Conservation (phyloP, 2,888 invertebrate species). For the Gisinianus flammeolus region DNA sequence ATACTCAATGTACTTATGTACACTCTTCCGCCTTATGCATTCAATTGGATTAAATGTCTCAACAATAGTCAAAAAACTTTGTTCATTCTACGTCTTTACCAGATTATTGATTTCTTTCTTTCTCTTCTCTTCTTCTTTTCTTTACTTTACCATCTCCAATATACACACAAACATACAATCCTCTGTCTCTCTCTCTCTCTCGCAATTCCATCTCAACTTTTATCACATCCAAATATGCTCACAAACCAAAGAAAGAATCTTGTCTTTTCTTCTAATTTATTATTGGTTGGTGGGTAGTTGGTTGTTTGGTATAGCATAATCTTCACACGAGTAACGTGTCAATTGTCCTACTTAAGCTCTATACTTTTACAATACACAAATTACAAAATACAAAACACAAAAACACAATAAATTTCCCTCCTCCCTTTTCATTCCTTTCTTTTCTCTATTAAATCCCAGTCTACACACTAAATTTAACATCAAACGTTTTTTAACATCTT, state of each 20-base stretch:
- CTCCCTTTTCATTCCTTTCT: background rate
- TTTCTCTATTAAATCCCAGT: background rate
- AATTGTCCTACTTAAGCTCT: constrained; percentile 12
- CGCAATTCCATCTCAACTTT: background rate
- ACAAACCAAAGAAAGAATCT: background rate
- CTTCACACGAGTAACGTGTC: background rate
- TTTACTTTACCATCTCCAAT: background rate
- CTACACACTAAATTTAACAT: background rate
- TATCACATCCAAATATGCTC: background rate
- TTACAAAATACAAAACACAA: background rate
- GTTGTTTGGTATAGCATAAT: background rate
- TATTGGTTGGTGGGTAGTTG: background rate
- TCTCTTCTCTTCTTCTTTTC: background rate
- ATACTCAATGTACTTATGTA: constrained; percentile 5
- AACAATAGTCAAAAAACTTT: constrained; percentile 11
- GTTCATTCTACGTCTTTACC: background rate
- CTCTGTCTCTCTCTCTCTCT: background rate
- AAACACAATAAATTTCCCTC: background rate
- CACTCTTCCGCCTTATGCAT: constrained; percentile 11
- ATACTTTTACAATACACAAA: background rate
- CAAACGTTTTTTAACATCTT: background rate
- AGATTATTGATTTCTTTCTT: constrained; percentile 8
- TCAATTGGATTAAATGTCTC: constrained; percentile 19
- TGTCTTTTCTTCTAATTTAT: background rate
- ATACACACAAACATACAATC: no score